Conservation (phyloP, 1,140 invertebrate genomes). For the Atopsyche davidsoni region DNA sequence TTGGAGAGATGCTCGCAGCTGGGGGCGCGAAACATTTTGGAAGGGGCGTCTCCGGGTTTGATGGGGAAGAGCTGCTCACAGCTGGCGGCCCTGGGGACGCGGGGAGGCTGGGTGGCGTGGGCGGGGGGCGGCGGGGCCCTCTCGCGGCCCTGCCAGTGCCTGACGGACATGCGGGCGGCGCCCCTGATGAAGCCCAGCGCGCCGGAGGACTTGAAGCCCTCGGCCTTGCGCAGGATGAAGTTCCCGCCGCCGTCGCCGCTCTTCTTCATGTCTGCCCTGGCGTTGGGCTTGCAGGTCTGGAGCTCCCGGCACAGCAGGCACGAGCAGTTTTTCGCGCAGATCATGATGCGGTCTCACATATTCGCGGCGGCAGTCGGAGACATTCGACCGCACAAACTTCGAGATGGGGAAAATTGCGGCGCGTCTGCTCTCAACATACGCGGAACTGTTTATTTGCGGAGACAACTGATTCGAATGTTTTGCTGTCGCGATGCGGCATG, state of each 20-base stretch:
- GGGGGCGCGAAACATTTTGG: conserved; percentile 41
- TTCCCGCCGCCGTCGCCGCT: conserved; percentile 41
- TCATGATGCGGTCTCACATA: conserved; percentile 39
- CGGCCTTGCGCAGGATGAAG: conserved; percentile 54
- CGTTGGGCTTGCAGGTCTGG: conserved; percentile 42
- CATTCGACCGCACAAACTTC: background rate
- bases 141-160: conserved; percentile 45
- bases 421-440: conserved; percentile 5
- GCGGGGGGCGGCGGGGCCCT: conserved; percentile 31
- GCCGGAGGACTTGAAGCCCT: conserved; percentile 45
- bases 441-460: conserved; percentile 2
- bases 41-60: conserved; percentile 39
- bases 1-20: conserved; percentile 44
- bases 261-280: conserved; percentile 32
- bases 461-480: conserved; percentile 1
- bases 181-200: conserved; percentile 49
- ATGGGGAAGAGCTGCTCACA: conserved; percentile 44
- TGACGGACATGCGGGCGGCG: conserved; percentile 43
- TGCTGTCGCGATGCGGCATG: background rate
- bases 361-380: conserved; percentile 1
- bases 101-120: conserved; percentile 33
- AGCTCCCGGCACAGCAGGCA: conserved; percentile 56
- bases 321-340: conserved; percentile 49
- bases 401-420: background rate
- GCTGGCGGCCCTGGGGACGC: conserved; percentile 45